A percentile compares a stretch with the other conserved stretches of the same genome.
phyloP scores from a whole-genome alignment of 2,113 vertebrate genomes.

The Lathamus discolor region DNA sequence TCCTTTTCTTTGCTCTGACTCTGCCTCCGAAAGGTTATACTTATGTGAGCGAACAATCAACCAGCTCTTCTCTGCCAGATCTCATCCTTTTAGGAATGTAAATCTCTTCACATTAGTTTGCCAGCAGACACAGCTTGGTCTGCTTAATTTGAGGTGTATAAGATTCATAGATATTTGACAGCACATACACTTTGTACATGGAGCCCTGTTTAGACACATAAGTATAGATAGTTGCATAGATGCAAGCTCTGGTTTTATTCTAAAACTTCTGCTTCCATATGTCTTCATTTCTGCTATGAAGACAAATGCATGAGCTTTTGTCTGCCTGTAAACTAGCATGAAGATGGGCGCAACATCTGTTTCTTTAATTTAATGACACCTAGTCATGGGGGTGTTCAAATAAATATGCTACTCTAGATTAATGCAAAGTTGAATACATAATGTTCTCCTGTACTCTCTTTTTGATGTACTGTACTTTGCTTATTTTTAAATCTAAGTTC shows the following conservation, averaged over 20 bases:
- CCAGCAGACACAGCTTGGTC: neutral
- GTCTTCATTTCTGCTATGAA: neutral
- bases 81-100: neutral
- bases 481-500: neutral
- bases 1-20: neutral
- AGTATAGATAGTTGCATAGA: neutral
- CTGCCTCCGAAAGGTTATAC: neutral
- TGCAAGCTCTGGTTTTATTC: neutral
- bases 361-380: neutral
- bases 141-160: neutral
- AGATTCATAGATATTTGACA: neutral
- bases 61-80: neutral
- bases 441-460: neutral
- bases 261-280: neutral
- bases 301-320: neutral
- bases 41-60: neutral
- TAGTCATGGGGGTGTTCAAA: neutral
- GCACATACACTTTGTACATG: neutral
- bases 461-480: neutral
- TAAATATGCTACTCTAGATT: neutral
- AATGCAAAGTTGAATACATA: neutral
- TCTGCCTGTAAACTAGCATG: neutral
- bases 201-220: neutral
- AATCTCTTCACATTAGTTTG: neutral
- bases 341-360: neutral